These are phyloP conservation scores for Lasioglossum oenotherae DNA, from an alignment of 2,888 invertebrate species.

Conservation along the genomic window DNA sequence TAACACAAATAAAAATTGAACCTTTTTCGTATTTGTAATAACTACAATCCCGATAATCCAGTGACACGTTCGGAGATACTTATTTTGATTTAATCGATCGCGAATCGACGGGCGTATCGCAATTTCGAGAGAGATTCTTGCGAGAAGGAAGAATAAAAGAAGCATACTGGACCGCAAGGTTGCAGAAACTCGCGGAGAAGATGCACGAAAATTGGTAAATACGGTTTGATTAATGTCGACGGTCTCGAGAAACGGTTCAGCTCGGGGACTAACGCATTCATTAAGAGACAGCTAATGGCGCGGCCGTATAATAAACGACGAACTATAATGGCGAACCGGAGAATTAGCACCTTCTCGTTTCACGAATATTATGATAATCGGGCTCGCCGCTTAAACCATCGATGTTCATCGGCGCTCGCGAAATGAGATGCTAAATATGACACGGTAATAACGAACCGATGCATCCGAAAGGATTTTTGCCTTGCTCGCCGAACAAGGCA, in stretches of 20 bases:
- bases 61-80: neutral
- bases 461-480: conserved; percentile 7
- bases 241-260: neutral
- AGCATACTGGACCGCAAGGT: neutral
- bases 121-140: neutral
- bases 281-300: conserved; percentile 23
- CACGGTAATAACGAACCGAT: conserved; percentile 14
- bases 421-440: conserved; percentile 12
- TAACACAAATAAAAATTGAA: no score
- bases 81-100: neutral
- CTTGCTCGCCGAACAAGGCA: neutral
- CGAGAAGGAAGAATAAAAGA: neutral
- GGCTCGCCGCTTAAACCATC: conserved; percentile 15
- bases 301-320: conserved; percentile 29
- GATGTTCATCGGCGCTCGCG: conserved; percentile 28
- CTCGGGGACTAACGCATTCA: neutral
- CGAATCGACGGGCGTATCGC: neutral
- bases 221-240: neutral
- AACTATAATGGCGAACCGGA: conserved; percentile 9
- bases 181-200: neutral
- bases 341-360: conserved; percentile 38
- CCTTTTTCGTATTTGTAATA: neutral
- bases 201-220: neutral
- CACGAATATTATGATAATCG: conserved; percentile 46
- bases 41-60: neutral